Conservation (phyloP, 2,797 vertebrate genomes). For the Rhodeus uyekii region DNA sequence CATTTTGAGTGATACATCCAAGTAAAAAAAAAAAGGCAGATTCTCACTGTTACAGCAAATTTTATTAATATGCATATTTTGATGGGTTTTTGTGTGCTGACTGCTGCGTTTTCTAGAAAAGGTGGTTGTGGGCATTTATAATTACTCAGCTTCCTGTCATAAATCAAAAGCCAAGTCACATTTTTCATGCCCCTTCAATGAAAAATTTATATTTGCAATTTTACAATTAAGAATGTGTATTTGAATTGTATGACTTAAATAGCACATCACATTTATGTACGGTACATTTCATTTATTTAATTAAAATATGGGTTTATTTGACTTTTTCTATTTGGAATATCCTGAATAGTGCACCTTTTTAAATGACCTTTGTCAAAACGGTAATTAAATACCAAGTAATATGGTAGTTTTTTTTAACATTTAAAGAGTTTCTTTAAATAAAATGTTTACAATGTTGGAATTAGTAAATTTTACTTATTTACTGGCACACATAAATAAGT, state of each 20-base stretch:
- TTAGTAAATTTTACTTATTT: neutral
- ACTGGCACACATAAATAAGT: too few relatives aligned
- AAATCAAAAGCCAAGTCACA: too few relatives aligned
- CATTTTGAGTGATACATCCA: neutral
- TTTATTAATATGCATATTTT: neutral
- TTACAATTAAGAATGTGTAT: too few relatives aligned
- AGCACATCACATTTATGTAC: too few relatives aligned
- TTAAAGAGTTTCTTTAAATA: neutral
- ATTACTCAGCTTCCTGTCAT: too few relatives aligned
- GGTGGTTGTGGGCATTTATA: neutral
- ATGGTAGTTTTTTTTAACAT: neutral
- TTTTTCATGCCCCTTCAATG: too few relatives aligned
- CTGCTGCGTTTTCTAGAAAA: neutral
- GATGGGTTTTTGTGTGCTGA: neutral
- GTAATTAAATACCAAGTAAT: neutral
- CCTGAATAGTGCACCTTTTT: neutral
- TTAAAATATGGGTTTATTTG: too few relatives aligned
- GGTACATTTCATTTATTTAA: too few relatives aligned
- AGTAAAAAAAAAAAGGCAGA: neutral
- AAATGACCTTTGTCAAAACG: neutral
- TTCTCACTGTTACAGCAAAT: neutral
- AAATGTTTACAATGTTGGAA: neutral
- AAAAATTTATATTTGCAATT: too few relatives aligned
- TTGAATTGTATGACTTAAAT: too few relatives aligned
- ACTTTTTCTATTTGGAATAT: neutral